Conservation (phyloP, 2,113 vertebrate genomes). For the Heloderma charlesbogerti region DNA sequence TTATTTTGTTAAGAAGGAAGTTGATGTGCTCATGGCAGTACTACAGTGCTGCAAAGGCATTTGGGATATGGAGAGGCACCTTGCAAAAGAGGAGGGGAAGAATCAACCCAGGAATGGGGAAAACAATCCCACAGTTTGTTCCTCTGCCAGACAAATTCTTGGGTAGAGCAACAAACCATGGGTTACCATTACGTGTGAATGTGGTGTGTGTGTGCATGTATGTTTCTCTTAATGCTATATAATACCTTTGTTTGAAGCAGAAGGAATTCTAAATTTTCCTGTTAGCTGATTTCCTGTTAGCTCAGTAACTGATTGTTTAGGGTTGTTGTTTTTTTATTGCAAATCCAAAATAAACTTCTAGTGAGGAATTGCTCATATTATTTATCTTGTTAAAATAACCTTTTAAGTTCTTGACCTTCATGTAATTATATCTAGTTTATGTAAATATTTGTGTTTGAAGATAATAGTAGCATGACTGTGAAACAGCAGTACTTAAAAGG, state of each 20-base stretch:
- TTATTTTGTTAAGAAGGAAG: not conserved
- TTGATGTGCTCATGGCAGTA: not conserved
- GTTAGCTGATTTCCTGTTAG: not conserved
- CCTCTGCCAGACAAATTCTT: too few species aligned
- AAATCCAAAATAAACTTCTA: not conserved
- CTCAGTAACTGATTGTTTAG: not conserved
- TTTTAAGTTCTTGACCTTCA: conserved; percentile 17
- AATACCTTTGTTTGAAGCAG: not conserved
- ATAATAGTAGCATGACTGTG: conserved; percentile 11
- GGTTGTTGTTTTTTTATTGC: not conserved
- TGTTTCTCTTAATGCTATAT: not conserved
- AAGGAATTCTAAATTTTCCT: not conserved
- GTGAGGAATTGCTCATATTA: not conserved
- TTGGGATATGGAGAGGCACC: too few species aligned
- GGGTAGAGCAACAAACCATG: too few species aligned
- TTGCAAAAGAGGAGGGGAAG: too few species aligned
- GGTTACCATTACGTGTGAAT: not conserved
- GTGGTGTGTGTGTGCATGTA: not conserved
- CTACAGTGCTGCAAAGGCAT: too few species aligned
- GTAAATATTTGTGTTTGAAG: conserved; percentile 15
- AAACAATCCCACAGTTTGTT: too few species aligned
- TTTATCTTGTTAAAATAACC: conserved; percentile 33
- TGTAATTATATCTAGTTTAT: conserved; percentile 30
- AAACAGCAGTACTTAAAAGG: not conserved
- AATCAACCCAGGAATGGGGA: too few species aligned